Evolutionary conservation across 2,888 invertebrate genomes (phyloP), one percentile per base, ranked within the genome.

Genomic region (Allacma fusca): DNA sequence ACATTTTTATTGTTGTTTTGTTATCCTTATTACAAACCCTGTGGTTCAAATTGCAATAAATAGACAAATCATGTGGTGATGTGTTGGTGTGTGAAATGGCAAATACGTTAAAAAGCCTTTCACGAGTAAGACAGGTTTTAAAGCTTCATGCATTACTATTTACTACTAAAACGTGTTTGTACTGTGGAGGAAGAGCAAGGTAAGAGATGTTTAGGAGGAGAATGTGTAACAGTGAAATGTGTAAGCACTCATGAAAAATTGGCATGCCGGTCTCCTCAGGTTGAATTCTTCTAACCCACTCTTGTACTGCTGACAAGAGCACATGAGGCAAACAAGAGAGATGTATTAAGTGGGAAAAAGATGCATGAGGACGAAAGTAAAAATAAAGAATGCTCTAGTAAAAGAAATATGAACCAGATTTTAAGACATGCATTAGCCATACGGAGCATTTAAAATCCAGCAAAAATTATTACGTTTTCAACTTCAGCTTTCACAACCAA

Each of bases 401-500:
- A 50, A 50, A 50, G 50, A 62, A 62, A 62, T 62, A 62, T 62
- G 62, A 62, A 62, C 24, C 62, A 62, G 62, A 62, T 62, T 62
- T 62, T 19, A 43, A 43, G 29, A 69, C 26, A 74, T 23, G 73
- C 73, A 74, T 74, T 74, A 74, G 64, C 73, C 73, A 74, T 74
- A 74, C 65, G 73, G 73, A 62, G 73, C 28, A 74, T 74, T 74
- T 74, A 74, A 62, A 44, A 59, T 43, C 16, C 26, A 74, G 59
- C 59, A 74, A 74, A 64, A 74, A 74, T 74, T 74, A 74, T 59
- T 57, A 72, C 34, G 40, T 40, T 74, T 65, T 74, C 65, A 40
- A 74, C 73, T 62, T 23, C 34, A 74, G 73, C 73, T 64, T 43
- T 64, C 73, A 74, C 73, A 62, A 74, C 23, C 34, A 64, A 57